Base-by-base conservation (phyloP, 1,140 invertebrate genomes). In the Drosophila gunungcola region DNA sequence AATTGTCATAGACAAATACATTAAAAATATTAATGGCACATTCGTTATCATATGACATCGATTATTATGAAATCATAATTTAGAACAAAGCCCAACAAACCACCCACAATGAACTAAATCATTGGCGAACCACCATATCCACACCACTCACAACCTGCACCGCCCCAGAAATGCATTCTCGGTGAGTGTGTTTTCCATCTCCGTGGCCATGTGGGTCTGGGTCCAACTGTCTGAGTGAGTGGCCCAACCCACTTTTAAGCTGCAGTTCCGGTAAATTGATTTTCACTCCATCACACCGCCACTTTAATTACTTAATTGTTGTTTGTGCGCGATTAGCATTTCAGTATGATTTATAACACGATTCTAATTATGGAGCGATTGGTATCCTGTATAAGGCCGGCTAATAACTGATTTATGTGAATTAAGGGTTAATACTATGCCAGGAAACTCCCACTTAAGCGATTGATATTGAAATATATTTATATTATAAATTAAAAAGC, bases 281-380 rank as follows among this genome's bases (percentile, higher is more conserved):
- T 88, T 86, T 73, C 81, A 85, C 81, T 80, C 56, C 83, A 60
- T 82, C 74, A 67, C 38, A 72, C 58, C 49, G 61, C 41, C 48
- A 61, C 55, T 73, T 78, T 80, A 88, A 88, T 88, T 83, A 73
- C 84, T 89, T 83, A 88, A 88, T 89, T 89, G 83, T 83, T 77
- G 49, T 78, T 82, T 49, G 49, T 68, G 41, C 38, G 39, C 41
- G 29, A 84, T 84, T 84, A 63, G 80, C 77, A 84, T 85, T 69
- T 86, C 48, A 63, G 42, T 70, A 67, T 68, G 58, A 81, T 58
- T 78, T 45, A 63, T 55, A 54, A 43, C 48, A 41, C 65, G 39
- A 69, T 43, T 57, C 52, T 61, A 64, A 70, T 75, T 75, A 78
- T 78, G 79, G 83, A 38, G 21, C 46, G 69, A 65, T 43, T 55